Evolutionary conservation across 2,113 vertebrate species (phyloP), one percentile per base, ranked within the genome.

Genomic region (Heterotilapia buettikoferi): DNA sequence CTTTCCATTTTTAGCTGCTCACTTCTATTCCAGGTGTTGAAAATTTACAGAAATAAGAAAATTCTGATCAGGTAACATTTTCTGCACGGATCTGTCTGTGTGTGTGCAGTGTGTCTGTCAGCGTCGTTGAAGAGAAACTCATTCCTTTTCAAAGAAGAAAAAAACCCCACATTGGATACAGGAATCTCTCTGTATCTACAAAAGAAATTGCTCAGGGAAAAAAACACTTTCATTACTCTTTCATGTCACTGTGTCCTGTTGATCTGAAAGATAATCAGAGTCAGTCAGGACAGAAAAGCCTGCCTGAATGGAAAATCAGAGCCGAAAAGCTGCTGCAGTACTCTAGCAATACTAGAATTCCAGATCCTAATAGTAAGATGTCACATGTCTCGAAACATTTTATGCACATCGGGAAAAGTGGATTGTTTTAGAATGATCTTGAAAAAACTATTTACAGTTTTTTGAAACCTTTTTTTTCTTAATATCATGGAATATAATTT

Each of bases 1-100:
- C 14, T 9, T 24, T 16, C 31, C 9, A 38, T 26, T 47, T 33
- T 26, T 33, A 31, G 54, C 12, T 14, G 43, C 18, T 53, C 56
- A 81, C 63, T 19, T 89, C 87, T 76, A 31, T 63, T 53, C 18
- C 26, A 83, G 47, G 86, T 76, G 78, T 83, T 80, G 82, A 85
- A 85, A 86, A 91, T 90, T 31, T 14, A 54, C 6, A 31, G 26
- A 84, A 79, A 90, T 86, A 29, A 59, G 57, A 85, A 79, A 68
- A 82, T 59, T 88, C 21, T 86, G 73, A 88, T 82, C 86, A 83
- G 54, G 76, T 81, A 83, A 93, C 14, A 71, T 6, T 18, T 45
- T 90, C 53, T 79, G 40, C 84, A 82, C 52, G 53, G 45, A 24
- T 24, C 80, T 14, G 68, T 36, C 5, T 19, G 43, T 54, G 2